A percentile compares a stretch with the other conserved stretches of the same genome.
phyloP scores from a whole-genome alignment of 2,888 invertebrate species.

The Ochropacha duplaris region DNA sequence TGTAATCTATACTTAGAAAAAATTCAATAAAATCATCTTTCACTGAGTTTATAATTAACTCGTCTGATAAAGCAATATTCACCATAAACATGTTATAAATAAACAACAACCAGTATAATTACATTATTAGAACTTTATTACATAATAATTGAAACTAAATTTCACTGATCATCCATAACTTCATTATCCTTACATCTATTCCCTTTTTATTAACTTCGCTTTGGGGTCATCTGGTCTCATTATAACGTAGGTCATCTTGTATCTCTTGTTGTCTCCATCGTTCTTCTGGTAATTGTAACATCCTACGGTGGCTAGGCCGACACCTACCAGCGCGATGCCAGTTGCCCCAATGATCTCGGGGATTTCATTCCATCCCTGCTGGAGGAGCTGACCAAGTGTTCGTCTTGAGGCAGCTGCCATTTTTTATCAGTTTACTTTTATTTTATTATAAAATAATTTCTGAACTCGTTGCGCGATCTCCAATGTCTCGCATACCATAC shows the following conservation, averaged over 20 bases:
- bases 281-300: slow-evolving; percentile 76
- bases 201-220: slow-evolving; percentile 79
- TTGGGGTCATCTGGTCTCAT: slow-evolving; percentile 87
- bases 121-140: slow-evolving; percentile 66
- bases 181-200: slow-evolving; percentile 48
- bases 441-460: too few relatives aligned
- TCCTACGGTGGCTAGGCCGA: slow-evolving; percentile 74
- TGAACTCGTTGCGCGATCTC: too few relatives aligned
- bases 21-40: too few relatives aligned
- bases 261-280: slow-evolving; percentile 86
- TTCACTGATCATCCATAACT: slow-evolving; percentile 12
- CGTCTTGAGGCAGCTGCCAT: slow-evolving; percentile 66
- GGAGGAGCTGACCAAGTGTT: slow-evolving; percentile 60
- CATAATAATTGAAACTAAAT: slow-evolving; percentile 60
- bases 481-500: too few relatives aligned
- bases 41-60: too few relatives aligned
- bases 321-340: slow-evolving; percentile 82
- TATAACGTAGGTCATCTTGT: slow-evolving; percentile 85
- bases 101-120: slow-evolving; percentile 16
- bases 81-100: slow-evolving; percentile 8
- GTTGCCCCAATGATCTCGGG: slow-evolving; percentile 87
- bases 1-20: too few relatives aligned
- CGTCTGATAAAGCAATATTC: too few relatives aligned
- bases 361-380: slow-evolving; percentile 85
- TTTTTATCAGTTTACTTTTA: not conserved